Evolutionary conservation across 2,113 vertebrate genomes (phyloP).

Genomic region (Gavia stellata): DNA sequence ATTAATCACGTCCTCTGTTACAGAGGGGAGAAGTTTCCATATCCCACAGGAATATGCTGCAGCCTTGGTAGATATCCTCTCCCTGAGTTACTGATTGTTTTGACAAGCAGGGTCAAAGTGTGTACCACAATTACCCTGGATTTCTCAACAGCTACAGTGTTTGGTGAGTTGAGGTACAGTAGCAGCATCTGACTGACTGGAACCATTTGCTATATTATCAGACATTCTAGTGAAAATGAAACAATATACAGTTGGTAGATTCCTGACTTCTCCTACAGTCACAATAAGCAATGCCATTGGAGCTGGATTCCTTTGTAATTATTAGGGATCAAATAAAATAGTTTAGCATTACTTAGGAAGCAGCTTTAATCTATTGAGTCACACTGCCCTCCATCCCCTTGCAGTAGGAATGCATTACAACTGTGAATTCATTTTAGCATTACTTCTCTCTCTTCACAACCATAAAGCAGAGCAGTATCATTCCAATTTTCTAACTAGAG

Average conservation of each 20-base stretch:
- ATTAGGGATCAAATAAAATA: not conserved
- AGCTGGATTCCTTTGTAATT: not conserved
- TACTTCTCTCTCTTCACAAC: not conserved
- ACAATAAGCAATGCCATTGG: not conserved
- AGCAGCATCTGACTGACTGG: not conserved
- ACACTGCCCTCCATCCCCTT: not conserved
- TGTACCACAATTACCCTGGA: not conserved
- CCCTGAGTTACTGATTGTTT: constrained; percentile 16
- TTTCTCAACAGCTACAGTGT: not conserved
- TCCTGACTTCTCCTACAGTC: not conserved
- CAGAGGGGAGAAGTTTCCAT: not conserved
- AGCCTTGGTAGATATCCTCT: not conserved
- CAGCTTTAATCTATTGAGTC: not conserved
- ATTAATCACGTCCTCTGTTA: constrained; percentile 34
- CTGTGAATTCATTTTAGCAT: not conserved
- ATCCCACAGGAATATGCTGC: constrained; percentile 10
- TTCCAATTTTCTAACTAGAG: not conserved
- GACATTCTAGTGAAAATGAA: not conserved
- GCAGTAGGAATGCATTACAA: not conserved
- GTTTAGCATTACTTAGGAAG: not conserved
- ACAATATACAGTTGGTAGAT: not conserved
- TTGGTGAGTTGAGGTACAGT: not conserved
- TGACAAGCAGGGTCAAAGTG: constrained; percentile 14
- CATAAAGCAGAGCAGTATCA: not conserved
- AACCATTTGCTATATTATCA: not conserved